Evolutionary conservation across 2,113 vertebrate genomes (phyloP), one percentile per base, ranked within the genome.

Genomic region (Lipophrys pholis): DNA sequence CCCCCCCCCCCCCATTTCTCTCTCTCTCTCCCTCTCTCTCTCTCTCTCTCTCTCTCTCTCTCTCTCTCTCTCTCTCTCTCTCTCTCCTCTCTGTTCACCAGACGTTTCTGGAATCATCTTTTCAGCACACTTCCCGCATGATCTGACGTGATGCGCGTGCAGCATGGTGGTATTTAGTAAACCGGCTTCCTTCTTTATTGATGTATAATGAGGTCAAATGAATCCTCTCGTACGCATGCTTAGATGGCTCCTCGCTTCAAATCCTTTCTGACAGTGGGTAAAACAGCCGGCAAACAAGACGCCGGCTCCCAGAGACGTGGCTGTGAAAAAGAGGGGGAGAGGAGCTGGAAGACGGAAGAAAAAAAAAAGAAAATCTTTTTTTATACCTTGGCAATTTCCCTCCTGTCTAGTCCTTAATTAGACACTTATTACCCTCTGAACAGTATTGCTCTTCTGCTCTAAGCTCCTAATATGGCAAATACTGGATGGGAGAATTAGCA

Each of bases 201-300:
- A 95, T 91, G 96, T 96, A 95, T 98, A 99, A 99, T 98, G 97
- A 99, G 97, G 98, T 99, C 98, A 99, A 98, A 97, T 97, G 96
- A 97, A 97, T 95, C 94, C 95, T 96, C 95, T 96, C 95, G 94
- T 95, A 96, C 94, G 94, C 95, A 96, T 95, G 96, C 97, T 95
- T 96, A 97, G 96, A 96, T 96, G 95, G 92, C 94, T 97, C 87
- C 81, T 93, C 82, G 93, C 95, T 93, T 95, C 95, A 96, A 97
- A 99, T 97, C 91, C 94, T 94, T 96, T 94, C 94, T 97, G 97
- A 98, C 98, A 97, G 97, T 93, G 93, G 96, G 95, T 95, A 96
- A 96, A 96, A 95, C 94, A 95, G 94, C 94, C 94, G 95, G 95
- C 95, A 95, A 96, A 96, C 95, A 96, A 93, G 94, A 94, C 92